These are phyloP conservation scores for Lasioglossum morio DNA, from an alignment of 2,888 invertebrate species.

Conservation along the genomic window DNA sequence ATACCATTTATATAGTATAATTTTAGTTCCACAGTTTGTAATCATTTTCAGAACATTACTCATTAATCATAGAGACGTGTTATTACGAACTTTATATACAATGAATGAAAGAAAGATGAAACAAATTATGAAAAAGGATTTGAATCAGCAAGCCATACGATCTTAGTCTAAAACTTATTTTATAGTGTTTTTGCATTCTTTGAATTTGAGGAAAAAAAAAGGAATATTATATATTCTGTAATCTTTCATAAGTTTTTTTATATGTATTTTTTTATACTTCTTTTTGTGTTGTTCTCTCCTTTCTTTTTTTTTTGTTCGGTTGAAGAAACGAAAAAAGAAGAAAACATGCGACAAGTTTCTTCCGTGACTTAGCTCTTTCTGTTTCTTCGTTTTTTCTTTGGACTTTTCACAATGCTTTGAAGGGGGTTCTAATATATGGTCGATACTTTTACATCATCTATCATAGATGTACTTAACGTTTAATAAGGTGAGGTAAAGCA, in stretches of 20 bases:
- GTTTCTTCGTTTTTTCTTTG: slow-evolving; percentile 46
- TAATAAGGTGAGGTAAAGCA: slow-evolving; percentile 48
- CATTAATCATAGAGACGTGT: slow-evolving; percentile 64
- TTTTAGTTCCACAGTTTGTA: slow-evolving; percentile 65
- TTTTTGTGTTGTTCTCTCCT: slow-evolving; percentile 44
- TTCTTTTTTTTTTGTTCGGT: slow-evolving; percentile 17
- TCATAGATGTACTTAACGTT: slow-evolving; percentile 58
- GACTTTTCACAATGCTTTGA: slow-evolving; percentile 42
- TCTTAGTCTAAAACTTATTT: slow-evolving; percentile 50
- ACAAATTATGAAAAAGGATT: slow-evolving; percentile 52
- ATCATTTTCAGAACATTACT: slow-evolving; percentile 66
- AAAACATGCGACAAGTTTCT: slow-evolving; percentile 34
- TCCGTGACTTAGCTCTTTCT: slow-evolving; percentile 37
- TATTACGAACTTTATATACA: slow-evolving; percentile 58
- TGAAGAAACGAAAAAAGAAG: slow-evolving; percentile 22
- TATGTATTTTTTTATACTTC: slow-evolving; percentile 64
- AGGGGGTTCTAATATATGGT: slow-evolving; percentile 44
- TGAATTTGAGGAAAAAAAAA: slow-evolving; percentile 33
- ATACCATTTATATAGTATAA: slow-evolving; percentile 69
- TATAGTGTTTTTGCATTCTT: slow-evolving; percentile 51
- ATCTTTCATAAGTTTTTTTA: slow-evolving; percentile 67
- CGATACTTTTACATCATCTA: slow-evolving; percentile 61
- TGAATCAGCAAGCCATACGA: slow-evolving; percentile 48
- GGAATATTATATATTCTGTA: slow-evolving; percentile 58
- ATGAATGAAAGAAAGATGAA: slow-evolving; percentile 53